Conservation (phyloP, 2,888 invertebrate genomes). For the Lasioglossum pauxillum region DNA sequence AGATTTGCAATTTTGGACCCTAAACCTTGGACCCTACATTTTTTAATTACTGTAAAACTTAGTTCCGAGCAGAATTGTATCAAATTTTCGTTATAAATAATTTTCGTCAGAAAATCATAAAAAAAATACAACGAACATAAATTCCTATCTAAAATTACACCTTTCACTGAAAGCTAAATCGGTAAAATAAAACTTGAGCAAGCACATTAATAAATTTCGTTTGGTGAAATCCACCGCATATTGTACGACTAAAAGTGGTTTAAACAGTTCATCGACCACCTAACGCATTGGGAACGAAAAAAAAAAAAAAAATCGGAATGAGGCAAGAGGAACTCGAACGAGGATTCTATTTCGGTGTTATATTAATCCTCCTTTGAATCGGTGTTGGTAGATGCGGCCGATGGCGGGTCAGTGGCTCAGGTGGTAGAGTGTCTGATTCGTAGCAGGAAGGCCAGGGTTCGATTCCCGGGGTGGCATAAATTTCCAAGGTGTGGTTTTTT, state of each 20-base stretch:
- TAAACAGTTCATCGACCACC: neutral
- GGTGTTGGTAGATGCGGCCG: neutral
- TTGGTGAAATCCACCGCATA: neutral
- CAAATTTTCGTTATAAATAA: neutral
- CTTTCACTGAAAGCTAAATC: neutral
- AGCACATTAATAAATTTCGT: neutral
- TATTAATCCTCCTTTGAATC: conserved; percentile 6
- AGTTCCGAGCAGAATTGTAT: neutral
- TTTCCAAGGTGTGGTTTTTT: too few species aligned
- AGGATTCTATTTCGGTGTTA: neutral
- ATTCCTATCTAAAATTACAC: neutral
- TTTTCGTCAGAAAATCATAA: neutral
- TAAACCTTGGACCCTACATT: neutral
- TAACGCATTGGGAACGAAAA: neutral
- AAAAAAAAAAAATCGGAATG: neutral
- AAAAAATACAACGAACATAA: too few species aligned
- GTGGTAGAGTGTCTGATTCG: too few species aligned
- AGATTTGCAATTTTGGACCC: neutral
- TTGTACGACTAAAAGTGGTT: neutral
- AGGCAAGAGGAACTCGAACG: neutral
- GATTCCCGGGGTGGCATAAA: too few species aligned
- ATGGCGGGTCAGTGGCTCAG: too few species aligned
- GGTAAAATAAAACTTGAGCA: neutral
- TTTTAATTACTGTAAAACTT: neutral
- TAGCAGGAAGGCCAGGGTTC: too few species aligned